Percentiles rank a stretch among this genome's conserved stretches.
These are phyloP conservation scores for Leiothrix lutea DNA, from an alignment of 2,113 vertebrate genomes.

Conservation along the genomic window DNA sequence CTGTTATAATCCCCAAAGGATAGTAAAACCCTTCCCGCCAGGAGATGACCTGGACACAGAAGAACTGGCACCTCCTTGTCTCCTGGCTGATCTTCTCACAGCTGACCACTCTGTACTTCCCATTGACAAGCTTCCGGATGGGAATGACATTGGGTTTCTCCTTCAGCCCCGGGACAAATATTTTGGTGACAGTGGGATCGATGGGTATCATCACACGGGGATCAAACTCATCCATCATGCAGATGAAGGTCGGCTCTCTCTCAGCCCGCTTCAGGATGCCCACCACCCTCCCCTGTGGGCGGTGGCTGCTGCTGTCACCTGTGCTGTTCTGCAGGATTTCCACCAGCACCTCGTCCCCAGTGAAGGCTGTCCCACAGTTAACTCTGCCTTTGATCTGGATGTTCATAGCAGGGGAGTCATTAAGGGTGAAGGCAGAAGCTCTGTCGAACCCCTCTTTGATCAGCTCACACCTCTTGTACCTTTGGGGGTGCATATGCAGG, in stretches of 20 bases:
- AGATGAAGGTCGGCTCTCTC: conserved; percentile 72
- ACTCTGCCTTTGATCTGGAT: conserved; percentile 74
- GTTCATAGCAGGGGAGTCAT: not conserved
- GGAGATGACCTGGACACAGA: conserved; percentile 76
- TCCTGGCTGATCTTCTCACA: conserved; percentile 54
- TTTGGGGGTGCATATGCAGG: conserved; percentile 55
- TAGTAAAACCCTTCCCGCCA: conserved; percentile 75
- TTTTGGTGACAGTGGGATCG: conserved; percentile 76
- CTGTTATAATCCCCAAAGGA: conserved; percentile 80
- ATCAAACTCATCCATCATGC: conserved; percentile 77
- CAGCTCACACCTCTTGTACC: conserved; percentile 70
- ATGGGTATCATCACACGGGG: conserved; percentile 83
- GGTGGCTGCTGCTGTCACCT: not conserved
- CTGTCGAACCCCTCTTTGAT: conserved; percentile 67
- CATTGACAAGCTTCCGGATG: conserved; percentile 61
- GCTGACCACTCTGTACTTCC: conserved; percentile 31
- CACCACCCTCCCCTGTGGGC: conserved; percentile 66
- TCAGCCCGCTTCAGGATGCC: conserved; percentile 59
- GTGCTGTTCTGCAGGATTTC: conserved; percentile 19
- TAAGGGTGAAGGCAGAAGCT: conserved; percentile 71
- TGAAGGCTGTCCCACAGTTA: conserved; percentile 75
- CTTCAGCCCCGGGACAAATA: conserved; percentile 74
- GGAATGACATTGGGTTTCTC: conserved; percentile 71
- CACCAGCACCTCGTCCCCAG: conserved; percentile 76
- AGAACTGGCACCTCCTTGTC: conserved; percentile 64